Percentiles rank a stretch among this genome's conserved stretches.
Evolutionary conservation across 2,113 vertebrate genomes (phyloP).

Genomic region (Monarcha castaneiventris): DNA sequence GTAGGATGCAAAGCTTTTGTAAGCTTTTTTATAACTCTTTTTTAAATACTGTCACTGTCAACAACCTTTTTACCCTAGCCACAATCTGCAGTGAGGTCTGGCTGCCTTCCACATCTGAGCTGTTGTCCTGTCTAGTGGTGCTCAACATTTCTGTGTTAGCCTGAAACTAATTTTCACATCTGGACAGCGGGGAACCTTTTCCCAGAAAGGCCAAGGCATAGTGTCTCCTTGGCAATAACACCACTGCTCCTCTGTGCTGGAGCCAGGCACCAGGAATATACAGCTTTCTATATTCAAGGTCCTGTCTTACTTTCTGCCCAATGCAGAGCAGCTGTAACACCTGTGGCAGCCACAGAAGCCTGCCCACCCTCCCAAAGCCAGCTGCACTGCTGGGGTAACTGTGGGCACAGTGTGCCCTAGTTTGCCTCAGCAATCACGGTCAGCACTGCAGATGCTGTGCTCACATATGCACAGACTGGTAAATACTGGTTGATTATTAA

Average conservation of each 20-base stretch:
- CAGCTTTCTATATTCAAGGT: background rate
- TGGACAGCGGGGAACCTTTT: background rate
- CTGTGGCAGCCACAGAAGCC: background rate
- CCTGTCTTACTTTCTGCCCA: background rate
- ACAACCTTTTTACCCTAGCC: background rate
- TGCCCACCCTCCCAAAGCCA: background rate
- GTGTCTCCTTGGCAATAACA: background rate
- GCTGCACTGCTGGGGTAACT: background rate
- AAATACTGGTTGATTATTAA: background rate
- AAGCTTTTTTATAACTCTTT: background rate
- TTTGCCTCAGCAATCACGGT: background rate
- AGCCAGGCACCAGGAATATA: background rate
- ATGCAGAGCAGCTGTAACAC: background rate
- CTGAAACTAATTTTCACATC: background rate
- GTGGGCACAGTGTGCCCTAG: background rate
- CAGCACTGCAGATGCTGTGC: background rate
- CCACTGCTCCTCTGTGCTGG: background rate
- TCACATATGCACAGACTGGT: rapidly evolving
- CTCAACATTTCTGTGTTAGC: background rate
- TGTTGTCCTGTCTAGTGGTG: background rate
- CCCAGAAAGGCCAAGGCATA: background rate
- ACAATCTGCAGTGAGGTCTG: background rate
- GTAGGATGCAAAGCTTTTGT: background rate
- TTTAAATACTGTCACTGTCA: background rate
- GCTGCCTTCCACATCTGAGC: background rate